Percentiles rank a stretch among this genome's conserved stretches.
These are phyloP conservation scores for Telenomus remus DNA, from an alignment of 1,140 invertebrate genomes.

Conservation along the genomic window DNA sequence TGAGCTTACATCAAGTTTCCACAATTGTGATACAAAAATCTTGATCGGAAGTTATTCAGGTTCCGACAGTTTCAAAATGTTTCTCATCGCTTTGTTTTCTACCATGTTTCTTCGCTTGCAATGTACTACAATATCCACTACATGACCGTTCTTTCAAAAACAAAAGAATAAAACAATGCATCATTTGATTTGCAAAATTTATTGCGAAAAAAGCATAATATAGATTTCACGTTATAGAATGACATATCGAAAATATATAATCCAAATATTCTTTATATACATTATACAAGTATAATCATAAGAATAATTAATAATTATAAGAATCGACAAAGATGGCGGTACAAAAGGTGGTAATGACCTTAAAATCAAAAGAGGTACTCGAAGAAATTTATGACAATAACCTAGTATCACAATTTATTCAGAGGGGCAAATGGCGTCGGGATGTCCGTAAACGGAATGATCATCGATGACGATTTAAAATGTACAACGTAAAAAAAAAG, in stretches of 20 bases:
- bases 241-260: conserved; percentile 51
- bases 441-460: conserved; percentile 70
- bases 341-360: conserved; percentile 51
- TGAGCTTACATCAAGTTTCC: conserved; percentile 45
- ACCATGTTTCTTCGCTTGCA: conserved; percentile 9
- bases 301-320: conserved; percentile 34
- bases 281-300: conserved; percentile 27
- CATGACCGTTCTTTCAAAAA: conserved; percentile 4
- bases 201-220: conserved; percentile 41
- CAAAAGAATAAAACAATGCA: conserved; percentile 31
- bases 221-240: conserved; percentile 58
- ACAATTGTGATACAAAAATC: conserved; percentile 47
- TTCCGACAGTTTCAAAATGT: conserved; percentile 23
- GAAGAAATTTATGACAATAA: conserved; percentile 62
- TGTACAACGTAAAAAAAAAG: conserved; percentile 38
- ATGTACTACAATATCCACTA: conserved; percentile 3
- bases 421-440: conserved; percentile 62
- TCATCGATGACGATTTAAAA: conserved; percentile 62
- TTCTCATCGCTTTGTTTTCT: conserved; percentile 1
- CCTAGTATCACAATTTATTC: conserved; percentile 74
- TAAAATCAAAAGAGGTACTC: conserved; percentile 46
- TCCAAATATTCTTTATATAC: conserved; percentile 44
- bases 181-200: conserved; percentile 45
- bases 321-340: conserved; percentile 35
- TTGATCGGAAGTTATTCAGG: conserved; percentile 27